phyloP scores from a whole-genome alignment of 2,113 vertebrate genomes.

The Oceanodroma tethys region DNA sequence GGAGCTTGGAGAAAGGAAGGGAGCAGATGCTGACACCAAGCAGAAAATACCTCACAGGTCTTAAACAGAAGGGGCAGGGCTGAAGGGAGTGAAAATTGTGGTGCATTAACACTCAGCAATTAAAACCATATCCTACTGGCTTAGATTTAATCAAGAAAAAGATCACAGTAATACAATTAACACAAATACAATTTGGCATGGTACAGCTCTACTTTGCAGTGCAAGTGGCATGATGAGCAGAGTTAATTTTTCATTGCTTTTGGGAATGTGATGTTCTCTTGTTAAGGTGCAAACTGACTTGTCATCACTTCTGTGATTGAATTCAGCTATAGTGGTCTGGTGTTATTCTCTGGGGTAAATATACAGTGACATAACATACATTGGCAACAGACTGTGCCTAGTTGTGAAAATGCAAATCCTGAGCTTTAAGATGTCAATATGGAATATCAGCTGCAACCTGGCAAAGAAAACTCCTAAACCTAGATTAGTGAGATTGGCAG shows the following conservation, averaged over 20 bases:
- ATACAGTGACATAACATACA: not conserved
- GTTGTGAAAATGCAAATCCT: not conserved
- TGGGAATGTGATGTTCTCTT: not conserved
- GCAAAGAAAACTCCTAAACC: not conserved
- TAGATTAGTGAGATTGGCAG: not conserved
- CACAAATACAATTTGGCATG: not conserved
- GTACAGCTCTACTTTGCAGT: not conserved
- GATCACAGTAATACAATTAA: not conserved
- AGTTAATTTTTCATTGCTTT: not conserved
- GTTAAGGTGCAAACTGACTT: not conserved
- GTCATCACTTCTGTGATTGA: not conserved
- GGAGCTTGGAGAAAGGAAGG: not conserved
- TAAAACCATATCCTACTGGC: not conserved
- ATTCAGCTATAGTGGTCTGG: not conserved
- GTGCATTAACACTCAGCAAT: not conserved
- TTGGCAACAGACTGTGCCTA: not conserved
- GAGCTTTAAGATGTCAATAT: not conserved
- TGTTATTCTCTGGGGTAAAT: not conserved
- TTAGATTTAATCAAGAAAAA: not conserved
- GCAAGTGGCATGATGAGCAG: not conserved
- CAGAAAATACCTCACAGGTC: not conserved
- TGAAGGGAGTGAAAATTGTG: not conserved
- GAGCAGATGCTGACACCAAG: not conserved
- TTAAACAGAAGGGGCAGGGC: not conserved
- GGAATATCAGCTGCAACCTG: not conserved